Percentiles rank a stretch among this genome's conserved stretches.
These are phyloP conservation scores for Listronotus bonariensis DNA, from an alignment of 1,140 invertebrate species.

Conservation along the genomic window DNA sequence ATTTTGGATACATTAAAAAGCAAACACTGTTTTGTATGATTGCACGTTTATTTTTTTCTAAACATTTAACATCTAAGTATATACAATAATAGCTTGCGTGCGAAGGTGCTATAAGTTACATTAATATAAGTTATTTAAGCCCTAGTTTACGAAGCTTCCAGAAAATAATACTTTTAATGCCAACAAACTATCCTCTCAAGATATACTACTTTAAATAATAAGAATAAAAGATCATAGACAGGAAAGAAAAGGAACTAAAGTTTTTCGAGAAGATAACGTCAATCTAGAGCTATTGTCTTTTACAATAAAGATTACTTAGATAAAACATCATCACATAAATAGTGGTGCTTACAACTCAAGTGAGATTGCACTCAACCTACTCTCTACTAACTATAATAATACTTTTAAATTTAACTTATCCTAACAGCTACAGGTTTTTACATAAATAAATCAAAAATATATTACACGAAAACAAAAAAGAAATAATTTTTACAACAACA, in stretches of 20 bases:
- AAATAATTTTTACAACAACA: constrained; percentile 28
- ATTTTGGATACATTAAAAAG: too few relatives aligned
- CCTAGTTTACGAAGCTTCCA: constrained; percentile 9
- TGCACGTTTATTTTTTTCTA: constrained; percentile 23
- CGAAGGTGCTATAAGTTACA: constrained; percentile 18
- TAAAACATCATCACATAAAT: constrained; percentile 29
- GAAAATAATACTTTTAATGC: constrained; percentile 3
- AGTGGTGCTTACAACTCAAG: constrained; percentile 8
- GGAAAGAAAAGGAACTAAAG: too few relatives aligned
- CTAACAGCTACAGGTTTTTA: constrained; percentile 16
- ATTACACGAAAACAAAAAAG: constrained; percentile 22
- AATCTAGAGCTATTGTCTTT: constrained; percentile 21
- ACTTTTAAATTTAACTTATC: constrained; percentile 15
- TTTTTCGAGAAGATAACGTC: neutral
- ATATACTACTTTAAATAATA: neutral
- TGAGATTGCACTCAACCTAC: constrained; percentile 16
- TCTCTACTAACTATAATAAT: constrained; percentile 22
- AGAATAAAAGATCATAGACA: too few relatives aligned
- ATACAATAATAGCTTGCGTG: constrained; percentile 26
- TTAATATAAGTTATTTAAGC: constrained; percentile 11
- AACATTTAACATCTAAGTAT: constrained; percentile 14
- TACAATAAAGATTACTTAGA: constrained; percentile 17
- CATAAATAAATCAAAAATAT: constrained; percentile 26
- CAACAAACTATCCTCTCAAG: too few relatives aligned
- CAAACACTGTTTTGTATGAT: constrained; percentile 4